Evolutionary conservation across 2,888 invertebrate species (phyloP), one percentile per base, ranked within the genome.

Genomic region (Aelia acuminata): DNA sequence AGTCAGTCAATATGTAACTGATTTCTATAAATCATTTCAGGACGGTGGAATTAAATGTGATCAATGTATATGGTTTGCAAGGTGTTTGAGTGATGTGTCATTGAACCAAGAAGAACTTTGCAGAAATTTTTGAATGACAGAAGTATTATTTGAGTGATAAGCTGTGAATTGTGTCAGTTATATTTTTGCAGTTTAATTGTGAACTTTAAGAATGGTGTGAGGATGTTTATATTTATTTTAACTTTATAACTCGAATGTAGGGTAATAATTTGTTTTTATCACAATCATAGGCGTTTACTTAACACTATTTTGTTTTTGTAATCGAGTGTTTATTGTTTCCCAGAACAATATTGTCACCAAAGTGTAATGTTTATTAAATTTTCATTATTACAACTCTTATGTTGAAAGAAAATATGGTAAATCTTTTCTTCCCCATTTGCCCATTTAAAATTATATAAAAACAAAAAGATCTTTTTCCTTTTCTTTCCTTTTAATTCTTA

Each of bases 121-220:
- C 63, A 43, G 87, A 87, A 39, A 70, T 70, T n/a, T 87, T 43
- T 63, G 87, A 70, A 48, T 87, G 70, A 70, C 47, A 87, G 63
- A 39, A 80, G 43, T 80, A 80, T 80, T 39, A 70, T 47, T 87
- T 87, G 87, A 63, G 87, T 57, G 70, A 63, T n/a, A 80, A 80
- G 48, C 43, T 87, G 53, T 63, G 70, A 70, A 53, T 87, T 87
- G 85, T 49, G 87, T 87, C 87, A 49, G 84, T 84, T 87, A 87
- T 70, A 87, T 87, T 87, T 87, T 87, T 87, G 39, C 87, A 87
- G 57, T 49, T 87, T 70, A 31, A 87, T 47, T 87, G 87, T 87
- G 87, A 87, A 87, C 48, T 70, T 87, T 87, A 85, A 87, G 87
- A 87, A 87, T 70, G 87, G 87, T 87, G 87, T 87, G 87, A 80